Percentiles rank a stretch among this genome's conserved stretches.
phyloP scores from a whole-genome alignment of 2,113 vertebrate species.

The Xerus inauris region DNA sequence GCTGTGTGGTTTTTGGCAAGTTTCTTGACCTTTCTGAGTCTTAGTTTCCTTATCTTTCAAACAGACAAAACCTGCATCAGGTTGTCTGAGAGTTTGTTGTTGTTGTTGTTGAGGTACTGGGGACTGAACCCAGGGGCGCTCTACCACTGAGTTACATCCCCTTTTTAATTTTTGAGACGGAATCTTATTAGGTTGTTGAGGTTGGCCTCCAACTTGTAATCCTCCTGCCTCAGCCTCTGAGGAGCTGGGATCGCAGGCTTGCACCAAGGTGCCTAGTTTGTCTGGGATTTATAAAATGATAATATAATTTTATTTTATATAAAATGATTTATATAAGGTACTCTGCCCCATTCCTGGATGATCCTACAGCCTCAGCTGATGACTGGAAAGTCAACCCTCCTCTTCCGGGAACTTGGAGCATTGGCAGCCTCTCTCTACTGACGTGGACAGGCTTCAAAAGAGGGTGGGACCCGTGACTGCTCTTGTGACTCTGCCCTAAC shows the following conservation, averaged over 20 bases:
- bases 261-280: too few species aligned
- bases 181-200: too few species aligned
- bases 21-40: background rate
- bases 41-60: background rate
- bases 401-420: background rate
- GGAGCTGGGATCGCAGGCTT: too few species aligned
- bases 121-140: too few species aligned
- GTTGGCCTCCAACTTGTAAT: too few species aligned
- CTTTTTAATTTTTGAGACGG: too few species aligned
- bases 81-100: background rate
- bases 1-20: background rate
- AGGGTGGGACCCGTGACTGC: rapidly evolving
- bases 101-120: too few species aligned
- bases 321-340: too few species aligned
- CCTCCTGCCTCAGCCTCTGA: too few species aligned
- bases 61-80: background rate
- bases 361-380: rapidly evolving
- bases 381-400: background rate
- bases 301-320: too few species aligned
- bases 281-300: too few species aligned
- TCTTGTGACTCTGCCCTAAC: background rate
- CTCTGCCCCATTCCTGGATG: background rate
- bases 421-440: background rate
- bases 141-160: too few species aligned
- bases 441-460: background rate